Evolutionary conservation across 2,113 vertebrate genomes (phyloP).

Genomic region (Siphamia tubifer): DNA sequence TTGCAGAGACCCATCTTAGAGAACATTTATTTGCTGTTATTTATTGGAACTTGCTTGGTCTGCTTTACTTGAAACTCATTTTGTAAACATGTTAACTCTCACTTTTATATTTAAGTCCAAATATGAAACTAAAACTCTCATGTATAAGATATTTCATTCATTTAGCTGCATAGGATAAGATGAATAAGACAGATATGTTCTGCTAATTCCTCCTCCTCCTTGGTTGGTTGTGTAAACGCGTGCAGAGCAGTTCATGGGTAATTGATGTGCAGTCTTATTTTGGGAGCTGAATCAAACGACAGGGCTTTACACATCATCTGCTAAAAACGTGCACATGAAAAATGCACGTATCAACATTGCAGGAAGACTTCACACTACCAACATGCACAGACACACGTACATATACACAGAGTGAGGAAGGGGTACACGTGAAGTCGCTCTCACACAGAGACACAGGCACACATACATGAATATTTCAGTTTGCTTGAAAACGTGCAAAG

Average conservation of each 20-base stretch:
- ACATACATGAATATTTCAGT: conserved; percentile 81
- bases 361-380: neutral
- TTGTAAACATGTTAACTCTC: neutral
- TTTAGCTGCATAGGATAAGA: neutral
- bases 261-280: conserved; percentile 77
- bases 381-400: conserved; percentile 14
- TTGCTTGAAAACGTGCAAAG: conserved; percentile 66
- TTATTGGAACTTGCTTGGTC: too few relatives aligned
- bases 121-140: neutral
- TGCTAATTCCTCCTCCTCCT: conserved; percentile 34
- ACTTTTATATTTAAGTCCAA: neutral
- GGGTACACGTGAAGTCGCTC: conserved; percentile 61
- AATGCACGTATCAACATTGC: neutral
- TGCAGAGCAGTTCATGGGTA: conserved; percentile 70
- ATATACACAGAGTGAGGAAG: neutral
- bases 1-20: too few relatives aligned
- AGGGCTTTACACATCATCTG: conserved; percentile 61
- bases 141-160: neutral
- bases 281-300: conserved; percentile 59
- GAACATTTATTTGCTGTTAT: too few relatives aligned
- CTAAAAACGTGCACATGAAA: conserved; percentile 5
- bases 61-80: too few relatives aligned
- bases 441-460: conserved; percentile 61
- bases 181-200: conserved; percentile 16
- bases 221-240: conserved; percentile 19